Evolutionary conservation across 2,797 vertebrate genomes (phyloP).

Genomic region (Botia kubotai): DNA sequence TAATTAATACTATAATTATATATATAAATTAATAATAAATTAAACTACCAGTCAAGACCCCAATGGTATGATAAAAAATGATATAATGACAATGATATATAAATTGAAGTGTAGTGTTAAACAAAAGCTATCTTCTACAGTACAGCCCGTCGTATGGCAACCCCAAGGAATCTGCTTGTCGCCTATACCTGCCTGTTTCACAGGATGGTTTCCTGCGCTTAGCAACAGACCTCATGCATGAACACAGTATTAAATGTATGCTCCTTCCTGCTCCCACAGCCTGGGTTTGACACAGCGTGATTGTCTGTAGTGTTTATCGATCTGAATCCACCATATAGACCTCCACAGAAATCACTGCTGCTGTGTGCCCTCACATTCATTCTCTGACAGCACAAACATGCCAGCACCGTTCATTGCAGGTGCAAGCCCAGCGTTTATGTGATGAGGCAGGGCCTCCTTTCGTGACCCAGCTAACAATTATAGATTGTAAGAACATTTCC

Average conservation of each 20-base stretch:
- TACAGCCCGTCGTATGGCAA: background rate
- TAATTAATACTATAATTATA: too few species aligned
- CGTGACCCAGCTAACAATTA: background rate
- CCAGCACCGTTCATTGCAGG: slow-evolving; percentile 20
- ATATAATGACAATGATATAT: background rate
- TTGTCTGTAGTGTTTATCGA: slow-evolving; percentile 52
- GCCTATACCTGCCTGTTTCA: slow-evolving; percentile 18
- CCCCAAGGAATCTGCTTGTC: background rate
- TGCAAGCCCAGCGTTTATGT: slow-evolving; percentile 7
- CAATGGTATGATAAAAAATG: background rate
- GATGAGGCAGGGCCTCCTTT: background rate
- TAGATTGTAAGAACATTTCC: too few species aligned
- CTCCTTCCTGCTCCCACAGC: slow-evolving; percentile 19
- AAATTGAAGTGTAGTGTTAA: background rate
- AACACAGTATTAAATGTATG: slow-evolving; percentile 5
- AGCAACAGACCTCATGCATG: slow-evolving; percentile 17
- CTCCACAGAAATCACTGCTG: slow-evolving; percentile 24
- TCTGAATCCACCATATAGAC: slow-evolving; percentile 22
- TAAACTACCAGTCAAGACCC: background rate
- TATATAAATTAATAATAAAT: too few species aligned
- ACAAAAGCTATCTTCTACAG: background rate
- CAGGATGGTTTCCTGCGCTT: slow-evolving; percentile 13
- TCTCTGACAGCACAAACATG: slow-evolving; percentile 23
- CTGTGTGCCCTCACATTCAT: slow-evolving; percentile 20
- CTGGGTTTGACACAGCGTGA: slow-evolving; percentile 37